A percentile compares a stretch with the other conserved stretches of the same genome.
These are phyloP conservation scores for Tipula vernalis DNA, from an alignment of 2,888 invertebrate species.

Conservation along the genomic window DNA sequence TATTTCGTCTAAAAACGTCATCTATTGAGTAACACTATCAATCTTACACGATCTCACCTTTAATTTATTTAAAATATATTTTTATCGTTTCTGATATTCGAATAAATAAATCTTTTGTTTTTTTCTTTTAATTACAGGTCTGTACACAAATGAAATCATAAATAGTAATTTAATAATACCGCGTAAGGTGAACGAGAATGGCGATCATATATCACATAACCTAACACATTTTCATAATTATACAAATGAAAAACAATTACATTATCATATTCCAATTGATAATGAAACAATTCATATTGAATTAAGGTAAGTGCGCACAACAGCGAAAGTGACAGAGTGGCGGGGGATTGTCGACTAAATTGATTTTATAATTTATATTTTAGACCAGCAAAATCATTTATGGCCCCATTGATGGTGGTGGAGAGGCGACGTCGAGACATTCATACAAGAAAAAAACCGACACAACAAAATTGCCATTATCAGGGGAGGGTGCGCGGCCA, in stretches of 20 bases:
- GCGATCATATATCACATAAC: constrained; percentile 29
- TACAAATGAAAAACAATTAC: constrained; percentile 14
- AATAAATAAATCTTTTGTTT: not conserved
- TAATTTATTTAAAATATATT: not conserved
- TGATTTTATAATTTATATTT: constrained; percentile 13
- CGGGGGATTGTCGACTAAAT: not conserved
- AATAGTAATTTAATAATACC: constrained; percentile 31
- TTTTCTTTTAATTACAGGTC: constrained; percentile 22
- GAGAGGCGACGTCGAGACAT: constrained; percentile 48
- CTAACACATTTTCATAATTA: constrained; percentile 28
- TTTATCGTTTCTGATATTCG: not conserved
- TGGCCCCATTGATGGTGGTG: constrained; percentile 56
- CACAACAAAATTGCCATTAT: constrained; percentile 57
- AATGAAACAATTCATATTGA: constrained; percentile 33
- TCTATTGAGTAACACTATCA: not conserved
- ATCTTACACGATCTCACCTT: not conserved
- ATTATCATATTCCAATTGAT: constrained; percentile 24
- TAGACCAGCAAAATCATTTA: constrained; percentile 53
- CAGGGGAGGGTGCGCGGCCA: constrained; percentile 62
- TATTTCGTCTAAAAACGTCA: not conserved
- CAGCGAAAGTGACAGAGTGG: not conserved
- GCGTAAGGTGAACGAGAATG: constrained; percentile 28
- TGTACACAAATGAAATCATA: constrained; percentile 29
- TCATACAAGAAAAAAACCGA: constrained; percentile 41
- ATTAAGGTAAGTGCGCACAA: constrained; percentile 29